phyloP scores from a whole-genome alignment of 2,113 vertebrate genomes.

The Paramormyrops kingsleyae region DNA sequence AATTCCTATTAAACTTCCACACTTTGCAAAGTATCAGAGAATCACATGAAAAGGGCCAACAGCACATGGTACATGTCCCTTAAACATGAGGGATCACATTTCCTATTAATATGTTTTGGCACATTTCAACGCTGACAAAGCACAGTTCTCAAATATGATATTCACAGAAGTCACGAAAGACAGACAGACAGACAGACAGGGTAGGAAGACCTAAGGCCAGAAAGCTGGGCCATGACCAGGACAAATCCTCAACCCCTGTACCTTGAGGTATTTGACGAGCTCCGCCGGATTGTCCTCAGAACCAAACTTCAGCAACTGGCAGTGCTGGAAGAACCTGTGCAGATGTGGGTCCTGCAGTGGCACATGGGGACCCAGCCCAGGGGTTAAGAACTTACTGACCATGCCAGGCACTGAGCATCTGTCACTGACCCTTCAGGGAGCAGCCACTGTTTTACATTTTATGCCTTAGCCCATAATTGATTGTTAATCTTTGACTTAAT shows the following conservation, averaged over 20 bases:
- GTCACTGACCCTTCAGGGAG: background rate
- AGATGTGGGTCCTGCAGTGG: constrained; percentile 81
- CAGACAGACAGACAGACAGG: background rate
- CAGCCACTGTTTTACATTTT: background rate
- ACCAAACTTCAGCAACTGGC: constrained; percentile 73
- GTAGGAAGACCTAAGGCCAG: background rate
- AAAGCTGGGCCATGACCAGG: background rate
- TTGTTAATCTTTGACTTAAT: background rate
- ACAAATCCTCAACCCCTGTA: constrained; percentile 33
- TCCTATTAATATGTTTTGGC: background rate
- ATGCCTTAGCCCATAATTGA: background rate
- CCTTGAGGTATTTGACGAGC: constrained; percentile 92
- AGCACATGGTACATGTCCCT: background rate
- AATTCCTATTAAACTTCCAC: background rate
- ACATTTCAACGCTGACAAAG: background rate
- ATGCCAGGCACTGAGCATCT: background rate
- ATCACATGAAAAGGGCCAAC: background rate
- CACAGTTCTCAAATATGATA: background rate
- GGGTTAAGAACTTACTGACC: background rate
- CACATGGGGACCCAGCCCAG: constrained; percentile 6
- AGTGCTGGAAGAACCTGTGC: constrained; percentile 92
- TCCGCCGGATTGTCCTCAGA: constrained; percentile 75
- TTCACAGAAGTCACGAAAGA: background rate
- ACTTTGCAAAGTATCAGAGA: background rate
- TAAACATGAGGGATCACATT: background rate